These are phyloP conservation scores for Papilio elwesi DNA, from an alignment of 2,888 invertebrate genomes.

Conservation along the genomic window DNA sequence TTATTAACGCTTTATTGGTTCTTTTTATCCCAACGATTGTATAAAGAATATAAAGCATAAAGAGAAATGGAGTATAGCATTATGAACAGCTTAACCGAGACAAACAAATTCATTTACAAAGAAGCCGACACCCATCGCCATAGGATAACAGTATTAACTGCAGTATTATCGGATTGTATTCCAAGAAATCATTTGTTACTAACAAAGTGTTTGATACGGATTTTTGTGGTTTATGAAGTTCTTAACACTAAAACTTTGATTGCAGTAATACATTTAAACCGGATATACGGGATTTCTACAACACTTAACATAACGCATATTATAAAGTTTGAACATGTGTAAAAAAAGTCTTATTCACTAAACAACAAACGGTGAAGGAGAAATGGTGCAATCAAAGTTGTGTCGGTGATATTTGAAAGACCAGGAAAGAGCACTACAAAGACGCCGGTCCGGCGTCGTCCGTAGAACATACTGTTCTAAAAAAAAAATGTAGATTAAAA, in stretches of 20 bases:
- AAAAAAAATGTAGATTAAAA: conserved; percentile 60
- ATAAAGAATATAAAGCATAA: conserved; percentile 2
- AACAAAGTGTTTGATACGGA: conserved; percentile 1
- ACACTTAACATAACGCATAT: conserved; percentile 1
- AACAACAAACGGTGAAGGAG: conserved; percentile 41
- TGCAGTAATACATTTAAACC: conserved; percentile 13
- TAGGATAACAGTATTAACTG: conserved; percentile 6
- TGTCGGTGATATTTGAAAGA: conserved; percentile 17
- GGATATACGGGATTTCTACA: conserved; percentile 24
- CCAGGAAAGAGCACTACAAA: conserved; percentile 29
- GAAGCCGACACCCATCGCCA: conserved; percentile 28
- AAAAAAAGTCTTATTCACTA: conserved; percentile 2
- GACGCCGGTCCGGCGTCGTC: conserved; percentile 10
- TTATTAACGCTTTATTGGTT: conserved; percentile 9
- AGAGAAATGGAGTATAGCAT: not conserved
- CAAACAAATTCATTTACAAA: conserved; percentile 34
- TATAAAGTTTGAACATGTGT: not conserved
- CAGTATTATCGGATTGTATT: not conserved
- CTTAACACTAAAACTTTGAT: not conserved
- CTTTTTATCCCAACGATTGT: too few relatives aligned
- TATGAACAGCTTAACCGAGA: conserved; percentile 4
- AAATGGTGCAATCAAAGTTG: conserved; percentile 36
- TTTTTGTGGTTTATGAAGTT: conserved; percentile 19
- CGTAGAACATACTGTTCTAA: conserved; percentile 38
- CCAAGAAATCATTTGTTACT: conserved; percentile 27